Evolutionary conservation across 1,140 invertebrate genomes (phyloP).

Genomic region (Bombus consobrinus): DNA sequence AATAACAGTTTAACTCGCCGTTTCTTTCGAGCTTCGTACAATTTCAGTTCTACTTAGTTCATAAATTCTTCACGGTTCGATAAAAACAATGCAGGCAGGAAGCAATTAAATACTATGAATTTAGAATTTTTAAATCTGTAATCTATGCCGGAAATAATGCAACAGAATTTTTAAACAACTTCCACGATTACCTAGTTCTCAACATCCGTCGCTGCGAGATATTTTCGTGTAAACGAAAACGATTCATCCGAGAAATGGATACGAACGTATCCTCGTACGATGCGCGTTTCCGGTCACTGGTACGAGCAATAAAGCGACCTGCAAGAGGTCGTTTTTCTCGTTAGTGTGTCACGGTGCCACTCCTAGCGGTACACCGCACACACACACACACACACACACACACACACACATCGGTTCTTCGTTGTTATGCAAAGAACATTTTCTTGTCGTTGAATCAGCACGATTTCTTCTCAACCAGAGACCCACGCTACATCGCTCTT

Average conservation of each 20-base stretch:
- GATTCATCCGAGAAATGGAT: too few relatives aligned
- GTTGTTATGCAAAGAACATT: conserved; percentile 68
- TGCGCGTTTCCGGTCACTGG: conserved; percentile 37
- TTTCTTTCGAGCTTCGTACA: too few relatives aligned
- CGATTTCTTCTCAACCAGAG: neutral
- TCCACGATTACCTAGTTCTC: too few relatives aligned
- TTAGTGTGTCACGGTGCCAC: conserved; percentile 69
- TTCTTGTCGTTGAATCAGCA: conserved; percentile 50
- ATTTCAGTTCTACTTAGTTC: neutral
- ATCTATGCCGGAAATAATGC: neutral
- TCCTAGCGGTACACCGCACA: conserved; percentile 63
- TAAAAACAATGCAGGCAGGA: neutral
- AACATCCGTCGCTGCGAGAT: neutral
- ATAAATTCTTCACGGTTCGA: neutral
- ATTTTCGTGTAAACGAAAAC: neutral
- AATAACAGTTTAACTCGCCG: neutral
- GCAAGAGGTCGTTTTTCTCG: conserved; percentile 44
- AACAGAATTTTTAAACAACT: neutral
- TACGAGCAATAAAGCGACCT: conserved; percentile 14
- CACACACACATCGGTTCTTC: conserved; percentile 18
- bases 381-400: neutral
- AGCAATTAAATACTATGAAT: neutral
- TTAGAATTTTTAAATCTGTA: neutral
- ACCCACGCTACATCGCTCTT: neutral
- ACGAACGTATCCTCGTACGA: neutral